A percentile compares a stretch with the other conserved stretches of the same genome.
Conservation (phyloP, 2,113 vertebrate species). For the Nycticebus coucang region DNA sequence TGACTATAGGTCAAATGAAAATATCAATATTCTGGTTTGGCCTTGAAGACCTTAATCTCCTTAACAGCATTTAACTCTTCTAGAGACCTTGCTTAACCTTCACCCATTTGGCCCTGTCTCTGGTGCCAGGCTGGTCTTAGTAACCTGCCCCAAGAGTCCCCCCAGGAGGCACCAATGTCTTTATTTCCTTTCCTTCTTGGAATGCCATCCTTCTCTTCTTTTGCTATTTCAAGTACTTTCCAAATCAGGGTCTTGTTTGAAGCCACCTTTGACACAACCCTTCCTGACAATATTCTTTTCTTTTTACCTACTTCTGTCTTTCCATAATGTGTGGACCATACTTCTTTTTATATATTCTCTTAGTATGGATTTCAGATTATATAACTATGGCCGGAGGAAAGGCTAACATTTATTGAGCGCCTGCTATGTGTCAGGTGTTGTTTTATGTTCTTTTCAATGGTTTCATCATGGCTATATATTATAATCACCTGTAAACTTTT, state of each 20-base stretch:
- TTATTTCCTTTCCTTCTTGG: not conserved
- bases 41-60: not conserved
- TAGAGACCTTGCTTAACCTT: not conserved
- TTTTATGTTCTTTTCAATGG: not conserved
- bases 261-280: not conserved
- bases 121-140: not conserved
- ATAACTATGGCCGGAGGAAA: not conserved
- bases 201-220: not conserved
- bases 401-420: not conserved
- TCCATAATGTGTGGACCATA: not conserved
- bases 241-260: not conserved
- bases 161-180: accelerated
- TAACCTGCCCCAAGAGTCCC: not conserved
- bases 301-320: not conserved
- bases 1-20: not conserved
- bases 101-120: not conserved
- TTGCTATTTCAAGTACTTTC: not conserved
- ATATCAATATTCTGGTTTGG: not conserved
- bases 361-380: not conserved
- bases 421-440: not conserved
- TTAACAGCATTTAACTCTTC: not conserved
- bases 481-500: not conserved
- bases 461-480: not conserved
- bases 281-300: not conserved
- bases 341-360: not conserved